Percentiles rank a stretch among this genome's conserved stretches.
phyloP scores from a whole-genome alignment of 2,888 invertebrate species.

The Philereme transversata region DNA sequence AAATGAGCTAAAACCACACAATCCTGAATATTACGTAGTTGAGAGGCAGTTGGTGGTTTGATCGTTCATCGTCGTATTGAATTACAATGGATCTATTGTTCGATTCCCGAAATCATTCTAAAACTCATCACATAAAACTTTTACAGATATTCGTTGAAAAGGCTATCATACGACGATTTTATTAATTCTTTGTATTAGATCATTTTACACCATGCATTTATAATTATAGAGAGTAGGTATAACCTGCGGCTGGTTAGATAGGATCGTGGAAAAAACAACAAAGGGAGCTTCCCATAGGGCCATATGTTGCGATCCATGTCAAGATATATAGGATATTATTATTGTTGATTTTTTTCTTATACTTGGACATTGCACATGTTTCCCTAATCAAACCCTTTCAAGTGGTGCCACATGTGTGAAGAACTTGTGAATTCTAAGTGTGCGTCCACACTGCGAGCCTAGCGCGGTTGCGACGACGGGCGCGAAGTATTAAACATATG shows the following conservation, averaged over 20 bases:
- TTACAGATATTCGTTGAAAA: constrained; percentile 15
- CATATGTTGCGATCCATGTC: constrained; percentile 62
- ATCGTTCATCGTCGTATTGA: constrained; percentile 39
- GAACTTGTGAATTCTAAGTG: constrained; percentile 8
- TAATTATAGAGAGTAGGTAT: constrained; percentile 22
- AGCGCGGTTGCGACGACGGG: too few relatives aligned
- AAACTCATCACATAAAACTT: constrained; percentile 25
- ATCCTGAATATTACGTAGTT: constrained; percentile 7
- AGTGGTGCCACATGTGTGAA: constrained; percentile 46
- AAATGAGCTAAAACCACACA: constrained; percentile 7
- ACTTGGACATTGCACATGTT: constrained; percentile 49
- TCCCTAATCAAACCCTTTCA: constrained; percentile 25
- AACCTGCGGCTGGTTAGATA: constrained; percentile 34
- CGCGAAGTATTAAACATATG: too few relatives aligned
- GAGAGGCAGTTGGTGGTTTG: constrained; percentile 37
- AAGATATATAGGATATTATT: constrained; percentile 40
- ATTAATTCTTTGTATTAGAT: constrained; percentile 20
- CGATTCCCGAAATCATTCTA: constrained; percentile 42
- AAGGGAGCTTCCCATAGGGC: constrained; percentile 54
- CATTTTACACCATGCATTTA: constrained; percentile 27
- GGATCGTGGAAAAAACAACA: constrained; percentile 59
- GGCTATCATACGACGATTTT: constrained; percentile 7
- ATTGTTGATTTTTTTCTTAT: constrained; percentile 45
- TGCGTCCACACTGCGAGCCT: too few relatives aligned
- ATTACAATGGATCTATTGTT: constrained; percentile 51